phyloP scores from a whole-genome alignment of 1,140 invertebrate genomes.

The Pissodes strobi region DNA sequence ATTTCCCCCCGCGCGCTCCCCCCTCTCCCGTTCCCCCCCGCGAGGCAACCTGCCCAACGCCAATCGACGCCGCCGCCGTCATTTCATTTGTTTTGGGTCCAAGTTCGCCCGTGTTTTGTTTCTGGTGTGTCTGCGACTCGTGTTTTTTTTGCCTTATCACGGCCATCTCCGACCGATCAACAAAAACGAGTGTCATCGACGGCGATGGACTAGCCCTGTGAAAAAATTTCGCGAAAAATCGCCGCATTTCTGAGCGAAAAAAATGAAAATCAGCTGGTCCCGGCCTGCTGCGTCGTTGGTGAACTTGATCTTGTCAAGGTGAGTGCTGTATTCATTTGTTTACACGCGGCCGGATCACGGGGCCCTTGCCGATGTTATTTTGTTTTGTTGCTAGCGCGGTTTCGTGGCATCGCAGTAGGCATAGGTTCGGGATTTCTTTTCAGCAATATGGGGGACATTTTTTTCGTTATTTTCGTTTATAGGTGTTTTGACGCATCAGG shows the following conservation, averaged over 20 bases:
- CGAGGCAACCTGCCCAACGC: slow-evolving; percentile 22
- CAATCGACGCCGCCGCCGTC: slow-evolving; percentile 42
- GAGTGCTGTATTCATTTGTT: slow-evolving; percentile 28
- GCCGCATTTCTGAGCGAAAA: no score
- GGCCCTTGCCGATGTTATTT: slow-evolving; percentile 5
- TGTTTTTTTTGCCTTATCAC: not conserved
- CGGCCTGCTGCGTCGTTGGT: slow-evolving; percentile 11
- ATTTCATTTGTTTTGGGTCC: slow-evolving; percentile 43
- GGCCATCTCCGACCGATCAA: not conserved
- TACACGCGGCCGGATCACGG: slow-evolving; percentile 25
- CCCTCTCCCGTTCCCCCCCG: slow-evolving; percentile 27
- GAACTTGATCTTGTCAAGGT: slow-evolving; percentile 35
- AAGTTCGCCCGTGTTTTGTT: slow-evolving; percentile 24
- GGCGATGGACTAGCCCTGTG: not conserved
- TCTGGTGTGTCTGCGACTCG: no score
- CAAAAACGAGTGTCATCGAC: not conserved
- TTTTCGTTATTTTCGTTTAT: not conserved
- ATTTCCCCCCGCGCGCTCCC: slow-evolving; percentile 37
- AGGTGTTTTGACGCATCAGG: no score
- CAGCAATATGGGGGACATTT: not conserved
- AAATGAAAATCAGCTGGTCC: slow-evolving; percentile 24
- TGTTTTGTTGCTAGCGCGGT: slow-evolving; percentile 8
- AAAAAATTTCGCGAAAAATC: slow-evolving; percentile 1
- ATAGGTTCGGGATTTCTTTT: not conserved
- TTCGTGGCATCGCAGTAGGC: not conserved